phyloP scores from a whole-genome alignment of 92 coral and sea anemone genomes.

The Heteractis magnifica region DNA sequence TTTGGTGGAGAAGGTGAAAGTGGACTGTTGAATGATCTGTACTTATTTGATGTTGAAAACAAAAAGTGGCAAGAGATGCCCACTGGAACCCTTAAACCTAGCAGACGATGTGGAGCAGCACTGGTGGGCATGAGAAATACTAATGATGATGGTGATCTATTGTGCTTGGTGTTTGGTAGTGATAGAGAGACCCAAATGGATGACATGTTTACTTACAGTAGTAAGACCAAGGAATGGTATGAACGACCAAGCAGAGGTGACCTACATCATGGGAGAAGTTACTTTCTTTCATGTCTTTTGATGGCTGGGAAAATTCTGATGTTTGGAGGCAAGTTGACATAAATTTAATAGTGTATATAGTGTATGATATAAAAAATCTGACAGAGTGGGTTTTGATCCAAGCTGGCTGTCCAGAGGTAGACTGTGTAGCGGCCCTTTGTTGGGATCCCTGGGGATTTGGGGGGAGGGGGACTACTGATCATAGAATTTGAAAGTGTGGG shows the following conservation, averaged over 20 bases:
- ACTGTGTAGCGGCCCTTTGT: too few species aligned
- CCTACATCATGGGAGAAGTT: conserved; percentile 9
- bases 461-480: too few species aligned
- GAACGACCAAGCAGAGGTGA: conserved; percentile 13
- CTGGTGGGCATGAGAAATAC: conserved; percentile 35
- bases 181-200: background rate
- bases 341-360: too few species aligned
- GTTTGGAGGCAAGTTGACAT: conserved; percentile 22
- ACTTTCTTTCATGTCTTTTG: conserved; percentile 5
- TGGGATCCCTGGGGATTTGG: too few species aligned
- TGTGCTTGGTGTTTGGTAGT: conserved; percentile 29
- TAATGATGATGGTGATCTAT: conserved; percentile 42
- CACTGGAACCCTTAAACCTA: conserved; percentile 6
- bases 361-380: too few species aligned
- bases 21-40: conserved; percentile 25
- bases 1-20: conserved; percentile 29
- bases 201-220: conserved; percentile 26
- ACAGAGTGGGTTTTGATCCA: too few species aligned
- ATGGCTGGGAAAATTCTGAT: conserved; percentile 34
- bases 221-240: conserved; percentile 22
- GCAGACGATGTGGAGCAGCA: conserved; percentile 16
- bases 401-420: too few species aligned
- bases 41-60: conserved; percentile 11
- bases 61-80: conserved; percentile 28
- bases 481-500: too few species aligned